Percentiles rank a stretch among this genome's conserved stretches.
phyloP scores from a whole-genome alignment of 1,140 invertebrate genomes.

The Apolygus lucorum region DNA sequence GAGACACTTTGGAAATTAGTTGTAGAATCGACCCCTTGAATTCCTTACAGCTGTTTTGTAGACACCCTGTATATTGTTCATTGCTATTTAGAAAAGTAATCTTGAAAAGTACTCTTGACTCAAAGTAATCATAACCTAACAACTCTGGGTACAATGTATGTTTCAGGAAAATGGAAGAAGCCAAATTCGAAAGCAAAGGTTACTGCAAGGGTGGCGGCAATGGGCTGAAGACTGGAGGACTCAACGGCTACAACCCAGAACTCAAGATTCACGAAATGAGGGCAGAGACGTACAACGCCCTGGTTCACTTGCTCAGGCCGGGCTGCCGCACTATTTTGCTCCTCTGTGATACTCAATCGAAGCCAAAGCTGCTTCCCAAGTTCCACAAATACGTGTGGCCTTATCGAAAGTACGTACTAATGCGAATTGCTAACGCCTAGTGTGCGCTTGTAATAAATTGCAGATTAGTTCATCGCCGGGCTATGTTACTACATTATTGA shows the following conservation, averaged over 20 bases:
- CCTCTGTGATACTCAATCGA: constrained; percentile 79
- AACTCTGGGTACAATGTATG: no score
- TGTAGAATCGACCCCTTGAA: no score
- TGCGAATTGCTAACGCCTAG: no score
- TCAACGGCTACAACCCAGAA: constrained; percentile 47
- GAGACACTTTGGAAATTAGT: no score
- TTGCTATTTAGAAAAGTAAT: no score
- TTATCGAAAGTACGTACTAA: constrained; percentile 68
- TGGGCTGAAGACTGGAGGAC: constrained; percentile 29
- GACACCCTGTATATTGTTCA: no score
- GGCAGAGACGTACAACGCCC: constrained; percentile 89
- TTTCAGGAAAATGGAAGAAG: constrained; percentile 65
- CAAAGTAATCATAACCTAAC: no score
- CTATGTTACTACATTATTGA: no score
- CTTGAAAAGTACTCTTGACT: no score
- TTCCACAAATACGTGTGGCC: constrained; percentile 93
- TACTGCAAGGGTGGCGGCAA: constrained; percentile 43
- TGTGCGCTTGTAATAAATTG: no score
- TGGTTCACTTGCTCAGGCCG: constrained; percentile 83
- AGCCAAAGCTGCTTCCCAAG: constrained; percentile 72
- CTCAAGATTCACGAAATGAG: constrained; percentile 82
- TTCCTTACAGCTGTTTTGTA: no score
- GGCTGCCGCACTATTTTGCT: constrained; percentile 89
- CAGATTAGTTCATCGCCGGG: no score
- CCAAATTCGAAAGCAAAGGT: constrained; percentile 45